Evolutionary conservation across 2,797 vertebrate species (phyloP).

Genomic region (Podarcis lilfordi): DNA sequence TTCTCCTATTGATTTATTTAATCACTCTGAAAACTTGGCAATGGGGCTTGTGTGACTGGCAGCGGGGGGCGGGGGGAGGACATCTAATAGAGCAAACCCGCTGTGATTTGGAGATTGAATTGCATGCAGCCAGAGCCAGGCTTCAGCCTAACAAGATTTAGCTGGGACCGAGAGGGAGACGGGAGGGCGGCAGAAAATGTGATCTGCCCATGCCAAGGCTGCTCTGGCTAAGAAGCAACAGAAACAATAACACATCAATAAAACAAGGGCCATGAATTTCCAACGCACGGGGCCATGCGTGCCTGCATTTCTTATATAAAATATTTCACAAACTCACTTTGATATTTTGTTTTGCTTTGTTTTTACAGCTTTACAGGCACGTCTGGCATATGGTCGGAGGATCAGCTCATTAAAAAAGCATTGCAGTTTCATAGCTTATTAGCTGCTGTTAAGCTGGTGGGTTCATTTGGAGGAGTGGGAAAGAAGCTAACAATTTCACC

Average conservation of each 20-base stretch:
- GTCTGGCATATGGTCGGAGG: conserved; percentile 64
- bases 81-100: conserved; percentile 55
- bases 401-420: conserved; percentile 65
- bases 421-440: conserved; percentile 63
- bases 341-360: background rate
- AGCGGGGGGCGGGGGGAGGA: conserved; percentile 27
- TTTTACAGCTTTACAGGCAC: background rate
- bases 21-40: conserved; percentile 51
- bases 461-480: conserved; percentile 9
- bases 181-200: conserved; percentile 57
- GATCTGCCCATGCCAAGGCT: conserved; percentile 50
- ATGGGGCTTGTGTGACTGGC: background rate
- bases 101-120: conserved; percentile 64
- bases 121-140: conserved; percentile 50
- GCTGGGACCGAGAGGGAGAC: conserved; percentile 55
- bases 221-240: conserved; percentile 58
- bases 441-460: conserved; percentile 57
- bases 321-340: background rate
- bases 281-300: conserved; percentile 53
- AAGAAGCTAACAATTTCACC: conserved; percentile 10
- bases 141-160: conserved; percentile 68
- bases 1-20: conserved; percentile 51
- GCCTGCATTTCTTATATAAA: conserved; percentile 55
- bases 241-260: conserved; percentile 56
- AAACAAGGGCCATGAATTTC: conserved; percentile 62